Evolutionary conservation across 1,140 invertebrate genomes (phyloP).

Genomic region (Trichonephila inaurata): DNA sequence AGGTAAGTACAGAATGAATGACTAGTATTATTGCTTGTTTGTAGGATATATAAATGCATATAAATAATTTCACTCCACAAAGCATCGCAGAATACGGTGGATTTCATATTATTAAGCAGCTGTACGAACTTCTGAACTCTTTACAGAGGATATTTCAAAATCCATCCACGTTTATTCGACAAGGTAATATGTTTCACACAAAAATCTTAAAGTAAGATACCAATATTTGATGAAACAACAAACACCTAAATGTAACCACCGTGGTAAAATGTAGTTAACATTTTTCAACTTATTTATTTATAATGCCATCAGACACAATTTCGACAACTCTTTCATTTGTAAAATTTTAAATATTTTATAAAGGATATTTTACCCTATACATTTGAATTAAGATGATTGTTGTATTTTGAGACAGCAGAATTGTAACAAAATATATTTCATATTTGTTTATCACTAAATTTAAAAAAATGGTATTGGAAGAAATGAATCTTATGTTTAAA

Average conservation of each 20-base stretch:
- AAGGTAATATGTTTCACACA: background rate
- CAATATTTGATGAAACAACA: background rate
- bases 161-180: background rate
- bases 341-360: too few relatives aligned
- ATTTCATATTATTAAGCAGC: constrained; percentile 32
- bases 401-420: too few relatives aligned
- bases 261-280: too few relatives aligned
- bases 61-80: constrained; percentile 25
- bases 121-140: constrained; percentile 6
- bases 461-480: too few relatives aligned
- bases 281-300: too few relatives aligned
- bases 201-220: background rate
- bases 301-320: too few relatives aligned
- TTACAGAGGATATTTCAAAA: constrained; percentile 9
- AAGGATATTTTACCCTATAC: too few relatives aligned
- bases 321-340: too few relatives aligned
- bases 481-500: too few relatives aligned
- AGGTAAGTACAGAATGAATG: constrained; percentile 57
- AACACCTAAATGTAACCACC: background rate
- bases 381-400: too few relatives aligned
- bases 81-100: background rate
- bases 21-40: constrained; percentile 43
- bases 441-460: too few relatives aligned
- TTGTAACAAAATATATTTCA: too few relatives aligned
- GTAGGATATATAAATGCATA: constrained; percentile 55